phyloP scores from a whole-genome alignment of 2,797 vertebrate species.

The Erethizon dorsatum region DNA sequence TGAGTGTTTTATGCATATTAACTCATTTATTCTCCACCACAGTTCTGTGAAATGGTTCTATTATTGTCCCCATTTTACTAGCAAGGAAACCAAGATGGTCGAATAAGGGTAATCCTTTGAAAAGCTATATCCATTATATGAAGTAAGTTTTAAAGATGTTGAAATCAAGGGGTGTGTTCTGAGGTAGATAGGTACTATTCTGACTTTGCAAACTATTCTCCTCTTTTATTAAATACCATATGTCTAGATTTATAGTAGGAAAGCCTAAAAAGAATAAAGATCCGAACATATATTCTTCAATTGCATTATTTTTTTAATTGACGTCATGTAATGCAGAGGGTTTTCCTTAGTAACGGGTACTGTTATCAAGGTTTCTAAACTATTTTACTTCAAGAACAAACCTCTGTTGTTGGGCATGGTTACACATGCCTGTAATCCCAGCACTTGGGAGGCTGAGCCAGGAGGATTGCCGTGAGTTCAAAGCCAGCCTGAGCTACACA shows the following conservation, averaged over 20 bases:
- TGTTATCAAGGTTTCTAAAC: background rate
- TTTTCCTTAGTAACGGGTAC: background rate
- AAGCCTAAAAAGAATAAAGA: background rate
- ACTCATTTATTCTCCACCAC: background rate
- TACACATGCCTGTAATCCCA: no score
- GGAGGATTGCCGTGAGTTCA: background rate
- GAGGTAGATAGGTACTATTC: constrained; percentile 83
- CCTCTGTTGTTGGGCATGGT: background rate
- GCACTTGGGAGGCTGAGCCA: no score
- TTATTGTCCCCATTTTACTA: background rate
- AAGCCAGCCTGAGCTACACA: background rate
- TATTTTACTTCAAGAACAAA: background rate
- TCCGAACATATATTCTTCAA: background rate
- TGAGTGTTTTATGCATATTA: background rate
- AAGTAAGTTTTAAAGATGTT: constrained; percentile 81
- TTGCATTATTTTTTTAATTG: background rate
- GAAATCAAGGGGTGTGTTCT: constrained; percentile 84
- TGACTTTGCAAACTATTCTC: constrained; percentile 86
- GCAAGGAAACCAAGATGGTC: background rate
- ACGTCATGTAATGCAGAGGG: background rate
- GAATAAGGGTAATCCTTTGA: constrained; percentile 76
- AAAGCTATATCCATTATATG: constrained; percentile 74
- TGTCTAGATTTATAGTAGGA: background rate
- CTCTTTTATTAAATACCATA: constrained; percentile 82
- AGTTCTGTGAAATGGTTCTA: background rate